Base-by-base conservation (phyloP, 2,888 invertebrate genomes). In the Aspidiotus destructor region DNA sequence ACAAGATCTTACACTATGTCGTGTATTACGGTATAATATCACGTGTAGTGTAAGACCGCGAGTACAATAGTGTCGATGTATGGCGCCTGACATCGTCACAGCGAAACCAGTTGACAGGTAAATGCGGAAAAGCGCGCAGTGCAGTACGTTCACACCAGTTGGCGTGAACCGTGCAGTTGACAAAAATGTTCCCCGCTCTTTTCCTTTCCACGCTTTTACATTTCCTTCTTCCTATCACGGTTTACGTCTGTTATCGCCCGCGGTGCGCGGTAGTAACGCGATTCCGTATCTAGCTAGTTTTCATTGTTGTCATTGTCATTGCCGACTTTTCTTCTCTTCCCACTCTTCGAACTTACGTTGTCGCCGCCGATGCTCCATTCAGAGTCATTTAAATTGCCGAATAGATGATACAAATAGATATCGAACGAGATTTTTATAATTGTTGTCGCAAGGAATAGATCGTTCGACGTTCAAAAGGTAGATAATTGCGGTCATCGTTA, bases 91-190 rank as follows among this genome's bases (percentile, higher is more conserved):
- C 48, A n/a, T n/a, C 48, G 48, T 11, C 48, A 48, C 11, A 48
- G 48, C 48, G n/a, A 11, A 48, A 13, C 48, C n/a, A n/a, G 48
- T 48, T 13, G 48, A n/a, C n/a, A 48, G n/a, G 48, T 48, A 13
- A 13, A 16, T 28, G 9, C 58, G 58, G 16, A 55, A 58, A 58
- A 58, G 9, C 40, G 28, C 28, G 40, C 58, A 58, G 17, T 58
- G 17, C 58, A 28, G 58, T 58, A 13, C 58, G 58, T 58, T 58
- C 58, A 58, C 58, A 58, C 58, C 58, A 40, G 13, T 17, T 17
- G 5, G 17, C 28, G 48, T 48, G 10, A 48, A n/a, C n/a, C 48
- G 48, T n/a, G 10, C 11, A 48, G 48, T 48, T 48, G 48, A 48
- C 48, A n/a, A 48, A 48, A 28, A 28, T 28, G 28, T 28, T 28